Percentiles rank a stretch among this genome's conserved stretches.
Conservation (phyloP, 2,888 invertebrate genomes). For the Aphodius sticticus region DNA sequence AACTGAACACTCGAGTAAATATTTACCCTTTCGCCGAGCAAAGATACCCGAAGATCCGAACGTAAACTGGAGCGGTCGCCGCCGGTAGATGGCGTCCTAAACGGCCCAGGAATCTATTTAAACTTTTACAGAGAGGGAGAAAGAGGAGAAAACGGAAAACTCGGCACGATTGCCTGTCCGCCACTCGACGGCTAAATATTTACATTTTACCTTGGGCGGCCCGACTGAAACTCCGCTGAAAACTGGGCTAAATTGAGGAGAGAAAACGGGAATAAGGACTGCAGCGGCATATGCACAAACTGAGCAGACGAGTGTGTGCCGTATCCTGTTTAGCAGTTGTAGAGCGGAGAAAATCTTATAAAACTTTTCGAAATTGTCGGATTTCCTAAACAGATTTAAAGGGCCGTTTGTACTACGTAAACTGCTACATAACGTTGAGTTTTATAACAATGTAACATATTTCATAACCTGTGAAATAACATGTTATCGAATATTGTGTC, state of each 20-base stretch:
- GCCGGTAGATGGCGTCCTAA: conserved; percentile 4
- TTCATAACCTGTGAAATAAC: too few species aligned
- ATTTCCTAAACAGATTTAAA: neutral
- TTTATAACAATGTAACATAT: too few species aligned
- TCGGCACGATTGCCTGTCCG: neutral
- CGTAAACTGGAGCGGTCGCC: neutral
- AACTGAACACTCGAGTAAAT: conserved; percentile 4
- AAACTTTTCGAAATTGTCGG: neutral
- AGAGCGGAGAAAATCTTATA: neutral
- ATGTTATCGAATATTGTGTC: too few species aligned
- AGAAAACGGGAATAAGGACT: neutral
- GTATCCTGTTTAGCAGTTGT: neutral
- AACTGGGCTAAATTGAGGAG: neutral
- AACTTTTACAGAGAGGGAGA: neutral
- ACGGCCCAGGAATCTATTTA: neutral
- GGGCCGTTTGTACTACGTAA: neutral
- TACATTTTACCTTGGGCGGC: neutral
- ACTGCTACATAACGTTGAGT: too few species aligned
- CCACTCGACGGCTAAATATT: neutral
- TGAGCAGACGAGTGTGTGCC: neutral
- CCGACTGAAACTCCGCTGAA: neutral
- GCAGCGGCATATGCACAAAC: neutral
- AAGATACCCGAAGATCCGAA: neutral
- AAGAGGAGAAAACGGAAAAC: neutral
- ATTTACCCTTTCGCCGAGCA: neutral